A percentile compares a stretch with the other conserved stretches of the same genome.
Conservation (phyloP, 2,888 invertebrate genomes). For the Caenorhabditis sinica region DNA sequence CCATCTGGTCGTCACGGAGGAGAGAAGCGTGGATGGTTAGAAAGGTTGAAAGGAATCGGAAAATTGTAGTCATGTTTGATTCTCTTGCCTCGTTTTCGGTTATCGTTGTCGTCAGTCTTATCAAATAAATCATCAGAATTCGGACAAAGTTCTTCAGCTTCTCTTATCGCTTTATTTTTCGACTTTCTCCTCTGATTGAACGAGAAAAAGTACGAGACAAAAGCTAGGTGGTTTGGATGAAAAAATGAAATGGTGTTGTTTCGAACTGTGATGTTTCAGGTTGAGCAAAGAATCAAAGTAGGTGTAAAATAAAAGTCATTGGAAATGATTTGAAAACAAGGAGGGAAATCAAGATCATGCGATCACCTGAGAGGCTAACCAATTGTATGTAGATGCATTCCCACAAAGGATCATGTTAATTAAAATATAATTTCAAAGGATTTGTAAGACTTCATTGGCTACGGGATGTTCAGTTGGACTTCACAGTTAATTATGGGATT, state of each 20-base stretch:
- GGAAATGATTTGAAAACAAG: not conserved
- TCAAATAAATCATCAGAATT: slow-evolving; percentile 59
- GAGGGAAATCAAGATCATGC: not conserved
- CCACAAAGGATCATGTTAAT: too few species aligned
- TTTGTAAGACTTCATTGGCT: too few species aligned
- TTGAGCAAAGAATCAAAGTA: not conserved
- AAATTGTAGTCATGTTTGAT: slow-evolving; percentile 53
- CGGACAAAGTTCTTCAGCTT: slow-evolving; percentile 57
- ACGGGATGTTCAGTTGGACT: too few species aligned
- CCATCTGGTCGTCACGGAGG: slow-evolving; percentile 43
- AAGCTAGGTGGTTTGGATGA: not conserved
- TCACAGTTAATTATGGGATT: too few species aligned
- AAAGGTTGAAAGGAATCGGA: slow-evolving; percentile 64
- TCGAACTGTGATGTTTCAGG: slow-evolving; percentile 42
- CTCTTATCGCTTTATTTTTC: slow-evolving; percentile 38
- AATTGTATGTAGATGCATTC: too few species aligned
- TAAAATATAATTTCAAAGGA: too few species aligned
- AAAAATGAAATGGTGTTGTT: not conserved
- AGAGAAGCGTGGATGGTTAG: slow-evolving; percentile 65
- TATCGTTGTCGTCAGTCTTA: slow-evolving; percentile 37
- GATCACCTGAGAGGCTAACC: too few species aligned
- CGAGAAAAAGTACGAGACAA: not conserved
- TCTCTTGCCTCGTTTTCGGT: not conserved
- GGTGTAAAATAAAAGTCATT: not conserved
- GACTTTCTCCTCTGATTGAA: slow-evolving; percentile 30